Base-by-base conservation (phyloP, 2,888 invertebrate species). In the Strigamia maritima region DNA sequence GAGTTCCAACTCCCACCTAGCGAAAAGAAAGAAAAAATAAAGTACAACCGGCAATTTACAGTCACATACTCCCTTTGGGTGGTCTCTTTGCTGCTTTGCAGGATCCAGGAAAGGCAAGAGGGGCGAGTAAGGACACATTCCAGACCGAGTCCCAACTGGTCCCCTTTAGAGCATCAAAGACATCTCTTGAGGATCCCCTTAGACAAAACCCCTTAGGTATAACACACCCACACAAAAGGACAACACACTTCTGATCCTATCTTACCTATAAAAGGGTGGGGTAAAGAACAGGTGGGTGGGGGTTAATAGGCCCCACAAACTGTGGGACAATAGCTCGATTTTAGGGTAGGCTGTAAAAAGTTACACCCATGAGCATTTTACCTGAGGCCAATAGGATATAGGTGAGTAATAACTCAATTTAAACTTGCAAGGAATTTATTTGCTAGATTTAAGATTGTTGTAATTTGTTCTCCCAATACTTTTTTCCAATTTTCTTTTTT, bases 381-480 rank as follows among this genome's bases (percentile, higher is more conserved):
- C 60, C 60, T 65, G 60, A 65, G 60, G 60, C 60, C 60, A 65
- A 65, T 65, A 65, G 60, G 60, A 65, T 65, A 22, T 65, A 65
- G 60, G 60, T 65, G 60, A 65, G 60, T 65, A 65, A 65, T 65
- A 65, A 65, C 60, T 65, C 60, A 65, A 65, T 65, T 65, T 65
- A 65, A 65, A 44, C 22, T 65, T 65, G 60, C 24, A 65, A 44
- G 60, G 60, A 65, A 65, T 65, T 65, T 65, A 65, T 65, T 24
- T 65, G 60, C 60, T 1, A 65, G 60, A 65, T 65, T 65, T 22
- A 12, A 65, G 60, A 65, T 65, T 65, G 60, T 65, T 65, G 60
- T 65, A 65, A 65, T 65, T 65, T 65, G 60, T 65, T 65, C 60
- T 24, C 44, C 35, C 44, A 44, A 44, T 44, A 44, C 16, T 65